Conservation (phyloP, 1,140 invertebrate species). For the Pseudomyrmex dendroicus region DNA sequence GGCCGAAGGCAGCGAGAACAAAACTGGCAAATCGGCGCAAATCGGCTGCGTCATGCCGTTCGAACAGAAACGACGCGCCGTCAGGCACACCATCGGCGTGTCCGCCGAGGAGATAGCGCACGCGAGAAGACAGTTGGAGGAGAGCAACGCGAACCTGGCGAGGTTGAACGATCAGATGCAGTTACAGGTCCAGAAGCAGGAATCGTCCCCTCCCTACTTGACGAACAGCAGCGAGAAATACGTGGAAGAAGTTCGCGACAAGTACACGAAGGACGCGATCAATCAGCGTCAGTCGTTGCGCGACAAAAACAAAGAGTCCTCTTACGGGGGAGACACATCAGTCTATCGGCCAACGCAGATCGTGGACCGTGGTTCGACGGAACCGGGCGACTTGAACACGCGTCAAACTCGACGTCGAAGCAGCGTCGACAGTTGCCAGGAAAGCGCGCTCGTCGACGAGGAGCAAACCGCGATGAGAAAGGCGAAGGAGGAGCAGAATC, state of each 20-base stretch:
- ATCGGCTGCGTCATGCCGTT: background rate
- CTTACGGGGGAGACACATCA: slow-evolving; percentile 20
- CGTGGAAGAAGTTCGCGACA: slow-evolving; percentile 74
- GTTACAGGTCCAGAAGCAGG: slow-evolving; percentile 24
- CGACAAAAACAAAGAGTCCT: slow-evolving; percentile 73
- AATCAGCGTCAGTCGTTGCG: slow-evolving; percentile 82
- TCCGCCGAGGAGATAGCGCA: slow-evolving; percentile 91
- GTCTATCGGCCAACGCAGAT: slow-evolving; percentile 34
- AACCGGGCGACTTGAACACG: slow-evolving; percentile 6
- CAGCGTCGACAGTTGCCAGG: slow-evolving; percentile 41
- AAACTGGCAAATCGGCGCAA: background rate
- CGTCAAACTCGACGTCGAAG: slow-evolving; percentile 14
- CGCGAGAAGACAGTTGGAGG: slow-evolving; percentile 90
- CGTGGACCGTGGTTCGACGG: background rate
- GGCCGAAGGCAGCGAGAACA: background rate
- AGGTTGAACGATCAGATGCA: slow-evolving; percentile 50
- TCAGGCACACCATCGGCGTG: slow-evolving; percentile 92
- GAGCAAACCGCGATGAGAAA: slow-evolving; percentile 57
- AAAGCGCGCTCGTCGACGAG: slow-evolving; percentile 68
- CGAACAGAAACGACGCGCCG: slow-evolving; percentile 83
- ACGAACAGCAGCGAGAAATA: slow-evolving; percentile 32
- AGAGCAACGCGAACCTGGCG: slow-evolving; percentile 70
- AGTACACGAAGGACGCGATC: slow-evolving; percentile 82
- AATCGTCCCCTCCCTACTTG: background rate
- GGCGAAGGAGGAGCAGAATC: slow-evolving; percentile 54